These are phyloP conservation scores for Lasioglossum vierecki DNA, from an alignment of 2,888 invertebrate genomes.

Conservation along the genomic window DNA sequence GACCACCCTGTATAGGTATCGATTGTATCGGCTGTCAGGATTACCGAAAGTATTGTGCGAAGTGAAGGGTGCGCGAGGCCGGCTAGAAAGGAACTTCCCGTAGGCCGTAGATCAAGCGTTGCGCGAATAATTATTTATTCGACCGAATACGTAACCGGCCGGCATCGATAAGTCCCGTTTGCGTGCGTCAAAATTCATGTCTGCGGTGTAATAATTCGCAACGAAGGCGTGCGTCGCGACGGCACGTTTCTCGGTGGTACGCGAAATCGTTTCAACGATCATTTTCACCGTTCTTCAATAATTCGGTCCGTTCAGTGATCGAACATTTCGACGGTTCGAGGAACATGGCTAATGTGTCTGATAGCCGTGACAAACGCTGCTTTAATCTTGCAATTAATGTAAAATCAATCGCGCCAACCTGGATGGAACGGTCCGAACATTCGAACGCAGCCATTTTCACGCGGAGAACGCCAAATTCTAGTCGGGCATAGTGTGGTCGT, in stretches of 20 bases:
- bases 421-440: neutral
- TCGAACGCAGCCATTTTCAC: neutral
- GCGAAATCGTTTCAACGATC: neutral
- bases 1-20: constrained; percentile 13
- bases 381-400: neutral
- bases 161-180: constrained; percentile 33
- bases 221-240: neutral
- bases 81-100: constrained; percentile 75
- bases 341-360: neutral
- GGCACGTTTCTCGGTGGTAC: constrained; percentile 1
- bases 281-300: neutral
- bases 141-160: constrained; percentile 60
- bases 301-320: constrained; percentile 7
- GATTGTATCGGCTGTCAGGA: constrained; percentile 46
- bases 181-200: constrained; percentile 37
- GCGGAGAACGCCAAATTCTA: neutral
- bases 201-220: constrained; percentile 31
- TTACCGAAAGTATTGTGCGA: constrained; percentile 67
- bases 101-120: constrained; percentile 72
- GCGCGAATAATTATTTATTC: constrained; percentile 75
- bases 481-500: neutral
- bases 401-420: neutral
- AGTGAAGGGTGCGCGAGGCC: constrained; percentile 75
- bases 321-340: neutral
- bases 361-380: neutral